Evolutionary conservation across 2,797 vertebrate species (phyloP), one percentile per base, ranked within the genome.

Genomic region (Leuciscus waleckii): DNA sequence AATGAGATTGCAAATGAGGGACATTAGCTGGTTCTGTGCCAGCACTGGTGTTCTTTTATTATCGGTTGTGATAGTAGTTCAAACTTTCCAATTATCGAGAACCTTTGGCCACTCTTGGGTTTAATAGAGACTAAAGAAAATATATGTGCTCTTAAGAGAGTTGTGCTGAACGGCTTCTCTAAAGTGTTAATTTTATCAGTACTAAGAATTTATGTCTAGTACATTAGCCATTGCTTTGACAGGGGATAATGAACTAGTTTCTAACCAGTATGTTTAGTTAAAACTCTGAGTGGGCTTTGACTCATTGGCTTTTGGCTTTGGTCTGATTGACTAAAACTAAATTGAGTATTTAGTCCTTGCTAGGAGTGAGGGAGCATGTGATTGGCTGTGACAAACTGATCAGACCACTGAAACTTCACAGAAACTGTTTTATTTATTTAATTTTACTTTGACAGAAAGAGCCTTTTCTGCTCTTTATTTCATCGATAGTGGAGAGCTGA

Each of bases 1-100:
- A 95, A 95, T 95, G 94, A 95, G 94, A 95, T 95, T 93, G 93
- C 94, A 96, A 95, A 95, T 95, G 95, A 93, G 92, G 92, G 91
- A 95, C 94, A 93, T 95, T 95, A 95, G 93, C 89, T 88, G 93
- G 90, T 90, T 86, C 91, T 86, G 90, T 92, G 92, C 89, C 88
- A 92, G 93, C 91, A 92, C 92, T 92, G 92, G 90, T 91, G 91
- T 91, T 90, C 90, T 91, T 91, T 92, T 91, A 95, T 95, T 95
- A 95, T 95, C 93, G 92, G 71, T 87, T 89, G 74, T 87, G 87
- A 80, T 89, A 88, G 83, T 56, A 89, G 88, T 89, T 90, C 89
- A 91, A 88, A 89, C 87, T 91, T 90, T 91, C 87, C 88, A 90
- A 91, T 91, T 91, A 91, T 87, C 61, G 46, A 74, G 79, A 90